Conservation (phyloP, 2,888 invertebrate species). For the Listrodromus nycthemerus region DNA sequence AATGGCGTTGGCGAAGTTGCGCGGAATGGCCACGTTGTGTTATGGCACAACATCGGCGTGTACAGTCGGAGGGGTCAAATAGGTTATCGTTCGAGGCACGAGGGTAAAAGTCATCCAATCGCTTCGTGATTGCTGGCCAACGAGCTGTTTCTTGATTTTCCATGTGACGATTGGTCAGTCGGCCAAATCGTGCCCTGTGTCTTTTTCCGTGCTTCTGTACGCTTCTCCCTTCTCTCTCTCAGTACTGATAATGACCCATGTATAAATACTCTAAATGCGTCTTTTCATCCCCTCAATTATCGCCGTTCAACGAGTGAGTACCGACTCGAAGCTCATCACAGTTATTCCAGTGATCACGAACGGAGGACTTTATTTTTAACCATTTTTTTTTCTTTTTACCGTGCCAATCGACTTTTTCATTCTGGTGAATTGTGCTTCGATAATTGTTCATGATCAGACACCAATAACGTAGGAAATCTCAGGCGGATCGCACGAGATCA, state of each 20-base stretch:
- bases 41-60: constrained; percentile 14
- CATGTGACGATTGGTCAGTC: constrained; percentile 65
- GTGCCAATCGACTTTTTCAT: neutral
- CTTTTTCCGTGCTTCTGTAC: constrained; percentile 42
- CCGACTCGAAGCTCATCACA: constrained; percentile 15
- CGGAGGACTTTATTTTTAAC: constrained; percentile 8
- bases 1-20: constrained; percentile 13
- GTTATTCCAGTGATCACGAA: neutral
- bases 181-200: constrained; percentile 50
- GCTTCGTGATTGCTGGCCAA: constrained; percentile 10
- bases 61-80: constrained; percentile 70
- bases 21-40: constrained; percentile 25
- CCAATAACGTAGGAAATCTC: neutral
- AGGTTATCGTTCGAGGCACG: constrained; percentile 76
- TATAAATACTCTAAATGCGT: constrained; percentile 78
- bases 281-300: constrained; percentile 72
- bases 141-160: constrained; percentile 60
- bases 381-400: neutral
- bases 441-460: neutral
- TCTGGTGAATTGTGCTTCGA: neutral
- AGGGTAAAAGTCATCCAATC: constrained; percentile 79
- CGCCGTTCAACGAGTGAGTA: constrained; percentile 39
- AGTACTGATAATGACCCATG: constrained; percentile 71
- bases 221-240: constrained; percentile 47
- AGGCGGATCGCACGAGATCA: neutral